Evolutionary conservation across 2,888 invertebrate species (phyloP).

Genomic region (Phragmatobia fuliginosa): DNA sequence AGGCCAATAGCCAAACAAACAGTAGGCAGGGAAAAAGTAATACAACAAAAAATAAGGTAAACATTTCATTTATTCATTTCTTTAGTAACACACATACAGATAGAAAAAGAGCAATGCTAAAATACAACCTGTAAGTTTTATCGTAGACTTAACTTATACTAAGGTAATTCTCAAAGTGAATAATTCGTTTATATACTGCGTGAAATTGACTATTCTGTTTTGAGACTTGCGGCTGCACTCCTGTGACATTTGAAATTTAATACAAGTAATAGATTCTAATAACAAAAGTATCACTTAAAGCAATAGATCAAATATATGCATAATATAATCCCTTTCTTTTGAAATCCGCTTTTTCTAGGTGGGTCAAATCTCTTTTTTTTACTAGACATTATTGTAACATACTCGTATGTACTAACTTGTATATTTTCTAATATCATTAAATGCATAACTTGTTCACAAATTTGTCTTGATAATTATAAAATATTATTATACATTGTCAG

Average conservation of each 20-base stretch:
- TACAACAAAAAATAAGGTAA: slow-evolving; percentile 46
- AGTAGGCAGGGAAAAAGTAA: too few species aligned
- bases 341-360: neutral
- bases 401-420: neutral
- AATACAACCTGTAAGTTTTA: slow-evolving; percentile 23
- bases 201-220: too few species aligned
- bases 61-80: slow-evolving; percentile 62
- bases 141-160: slow-evolving; percentile 5
- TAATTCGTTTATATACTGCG: neutral
- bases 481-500: neutral
- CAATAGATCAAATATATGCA: neutral
- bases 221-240: too few species aligned
- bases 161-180: neutral
- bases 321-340: neutral
- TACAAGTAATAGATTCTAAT: neutral
- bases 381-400: neutral
- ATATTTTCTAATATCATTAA: neutral
- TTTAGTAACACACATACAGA: slow-evolving; percentile 49
- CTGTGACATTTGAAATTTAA: neutral
- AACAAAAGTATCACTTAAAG: neutral
- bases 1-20: too few species aligned
- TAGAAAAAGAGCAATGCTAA: slow-evolving; percentile 49
- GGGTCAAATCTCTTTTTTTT: neutral
- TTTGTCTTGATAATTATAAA: neutral
- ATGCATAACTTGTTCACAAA: neutral